These are phyloP conservation scores for Trachurus trachurus DNA, from an alignment of 2,797 vertebrate species.

Conservation along the genomic window DNA sequence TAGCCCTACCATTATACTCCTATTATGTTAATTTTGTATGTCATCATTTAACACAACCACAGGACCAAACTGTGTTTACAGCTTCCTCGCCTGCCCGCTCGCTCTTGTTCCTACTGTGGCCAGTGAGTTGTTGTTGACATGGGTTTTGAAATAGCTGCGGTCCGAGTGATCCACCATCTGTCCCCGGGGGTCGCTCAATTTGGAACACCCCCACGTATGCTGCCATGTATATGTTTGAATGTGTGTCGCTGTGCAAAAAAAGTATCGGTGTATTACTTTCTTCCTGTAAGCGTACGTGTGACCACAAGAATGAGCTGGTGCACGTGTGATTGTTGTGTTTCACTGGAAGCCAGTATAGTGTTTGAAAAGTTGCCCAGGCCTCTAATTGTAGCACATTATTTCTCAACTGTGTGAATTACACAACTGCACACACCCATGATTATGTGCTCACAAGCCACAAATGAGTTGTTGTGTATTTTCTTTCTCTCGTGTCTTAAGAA, in stretches of 20 bases:
- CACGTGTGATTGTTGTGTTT: conserved; percentile 34
- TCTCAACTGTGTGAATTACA: conserved; percentile 1
- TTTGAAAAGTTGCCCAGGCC: background rate
- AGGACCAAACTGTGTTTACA: conserved; percentile 68
- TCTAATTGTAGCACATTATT: conserved; percentile 15
- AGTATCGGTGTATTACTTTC: conserved; percentile 22
- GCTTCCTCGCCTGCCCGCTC: conserved; percentile 41
- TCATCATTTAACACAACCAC: conserved; percentile 48
- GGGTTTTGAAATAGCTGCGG: conserved; percentile 78
- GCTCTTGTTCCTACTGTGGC: conserved; percentile 49
- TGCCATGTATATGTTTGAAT: conserved; percentile 44
- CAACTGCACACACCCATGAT: background rate
- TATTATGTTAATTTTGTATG: conserved; percentile 26
- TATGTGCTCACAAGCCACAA: conserved; percentile 1
- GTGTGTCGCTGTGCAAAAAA: conserved; percentile 54
- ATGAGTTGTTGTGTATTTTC: background rate
- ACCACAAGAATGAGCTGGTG: conserved; percentile 20
- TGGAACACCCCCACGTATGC: conserved; percentile 65
- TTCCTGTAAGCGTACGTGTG: conserved; percentile 22
- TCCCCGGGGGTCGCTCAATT: conserved; percentile 64
- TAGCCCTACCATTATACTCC: background rate
- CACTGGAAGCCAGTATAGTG: background rate
- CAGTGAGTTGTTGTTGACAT: conserved; percentile 74
- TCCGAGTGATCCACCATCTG: conserved; percentile 77
- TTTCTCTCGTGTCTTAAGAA: background rate